Base-by-base conservation (phyloP, 2,113 vertebrate genomes). In the Phaethornis superciliosus region DNA sequence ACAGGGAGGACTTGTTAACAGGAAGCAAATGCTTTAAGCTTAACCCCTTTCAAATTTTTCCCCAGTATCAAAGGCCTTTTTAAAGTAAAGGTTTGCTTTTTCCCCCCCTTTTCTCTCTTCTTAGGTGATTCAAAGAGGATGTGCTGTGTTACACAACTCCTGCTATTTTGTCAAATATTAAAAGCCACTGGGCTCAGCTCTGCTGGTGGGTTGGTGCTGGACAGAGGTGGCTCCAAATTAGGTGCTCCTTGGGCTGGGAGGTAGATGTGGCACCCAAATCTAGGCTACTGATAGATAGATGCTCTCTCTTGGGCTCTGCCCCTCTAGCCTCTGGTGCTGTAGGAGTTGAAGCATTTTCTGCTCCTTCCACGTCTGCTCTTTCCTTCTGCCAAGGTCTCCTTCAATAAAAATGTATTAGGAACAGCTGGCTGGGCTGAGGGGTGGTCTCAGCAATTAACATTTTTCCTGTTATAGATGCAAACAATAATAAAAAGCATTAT, bases 111-210 rank as follows among this genome's bases (percentile, higher is more conserved):
- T 11, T 27, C 13, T 60, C 4, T 78, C 44, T 56, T 60, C 84
- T 33, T n/a, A 89, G 90, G 33, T 67, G 59, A 12, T 81, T 94
- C 78, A 77, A 92, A 90, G 62, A 56, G 60, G 90, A 85, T 30
- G 49, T 11, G 28, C 60, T 64, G 9, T 0, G 1, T 94, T 91
- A 90, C 44, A 22, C 92, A 96, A 95, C 89, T 84, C n/a, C n/a
- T 77, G 82, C 49, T 95, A 35, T 44, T 65, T 80, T 95, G 63
- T 60, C 47, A 71, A 55, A 68, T 82, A 80, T 64, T 90, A 78
- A 94, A 96, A 94, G 47, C 70, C 63, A 77, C 6, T 6, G 40
- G 65, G 24, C n/a, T 55, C 40, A 80, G 35, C 20, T 54, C 10
- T 27, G 35, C 52, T 47, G 30, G 28, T 49, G 67, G 88, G 15